Evolutionary conservation across 2,888 invertebrate genomes (phyloP), one percentile per base, ranked within the genome.

Genomic region (Calameuta idolon): DNA sequence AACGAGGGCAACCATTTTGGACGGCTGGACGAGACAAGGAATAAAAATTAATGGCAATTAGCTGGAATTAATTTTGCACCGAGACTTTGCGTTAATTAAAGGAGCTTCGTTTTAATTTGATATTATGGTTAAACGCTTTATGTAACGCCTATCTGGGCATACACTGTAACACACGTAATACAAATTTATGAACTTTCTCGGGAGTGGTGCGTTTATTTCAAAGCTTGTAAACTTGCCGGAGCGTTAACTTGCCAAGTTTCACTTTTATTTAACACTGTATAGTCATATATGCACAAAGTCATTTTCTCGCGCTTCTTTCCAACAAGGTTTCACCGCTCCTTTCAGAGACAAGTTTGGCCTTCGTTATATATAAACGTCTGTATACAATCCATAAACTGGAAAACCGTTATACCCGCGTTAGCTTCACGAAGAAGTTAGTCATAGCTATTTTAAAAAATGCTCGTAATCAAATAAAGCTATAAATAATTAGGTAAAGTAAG

Each of bases 191-290:
- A 9, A 55, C 55, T 55, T 55, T 55, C 55, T 55, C 71, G 71
- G 9, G 34, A 71, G 33, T 3, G 77, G 77, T 77, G 79, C 79
- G 79, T 83, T 77, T 77, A 31, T 74, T 69, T 23, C 55, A 33
- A 30, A 11, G 69, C 74, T 77, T 76, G 34, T 80, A 77, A 79
- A 79, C 68, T 75, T 77, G 69, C 73, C 82, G 78, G 73, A 79
- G 79, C 80, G 79, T 83, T 81, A 81, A 81, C 73, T 34, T 73
- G 79, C 69, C 34, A 80, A 79, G 81, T 84, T 85, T 84, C 84
- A 84, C 84, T 84, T 84, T 83, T 83, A 80, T 69, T 75, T 73
- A 55, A 34, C 34, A 23, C 12, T 68, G 74, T 76, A 55, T 35
- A 75, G 69, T 34, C 34, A 12, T 34, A 5, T 34, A 79, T 76